Percentiles rank a stretch among this genome's conserved stretches.
phyloP scores from a whole-genome alignment of 2,888 invertebrate species.

The Pachliopta kotzebuea region DNA sequence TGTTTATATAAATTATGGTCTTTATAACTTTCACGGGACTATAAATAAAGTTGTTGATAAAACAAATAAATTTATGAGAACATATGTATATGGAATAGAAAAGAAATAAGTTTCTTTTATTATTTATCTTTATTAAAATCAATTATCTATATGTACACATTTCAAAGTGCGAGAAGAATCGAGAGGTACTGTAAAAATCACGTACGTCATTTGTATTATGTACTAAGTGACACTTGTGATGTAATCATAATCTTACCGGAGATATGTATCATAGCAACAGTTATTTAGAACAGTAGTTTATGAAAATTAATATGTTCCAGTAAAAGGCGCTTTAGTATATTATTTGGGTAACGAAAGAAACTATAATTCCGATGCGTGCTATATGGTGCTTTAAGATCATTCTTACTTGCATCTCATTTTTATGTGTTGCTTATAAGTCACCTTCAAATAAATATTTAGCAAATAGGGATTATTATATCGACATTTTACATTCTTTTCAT shows the following conservation, averaged over 20 bases:
- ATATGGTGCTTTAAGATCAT: too few species aligned
- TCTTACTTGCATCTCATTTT: too few species aligned
- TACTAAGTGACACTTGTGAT: not conserved
- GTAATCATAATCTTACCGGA: not conserved
- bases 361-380: too few species aligned
- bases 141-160: not conserved
- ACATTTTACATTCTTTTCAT: too few species aligned
- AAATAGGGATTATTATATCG: too few species aligned
- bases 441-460: too few species aligned
- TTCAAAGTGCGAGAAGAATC: not conserved
- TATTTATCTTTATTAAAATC: not conserved
- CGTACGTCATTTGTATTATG: not conserved
- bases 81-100: not conserved
- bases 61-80: not conserved
- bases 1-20: not conserved
- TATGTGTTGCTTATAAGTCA: too few species aligned
- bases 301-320: too few species aligned
- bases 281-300: not conserved
- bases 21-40: not conserved
- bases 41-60: not conserved
- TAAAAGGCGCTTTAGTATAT: too few species aligned
- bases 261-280: not conserved
- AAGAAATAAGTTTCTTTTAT: not conserved
- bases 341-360: too few species aligned
- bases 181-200: not conserved